Percentiles rank a stretch among this genome's conserved stretches.
phyloP scores from a whole-genome alignment of 1,140 invertebrate genomes.

The Aphelenchoides fujianensis region DNA sequence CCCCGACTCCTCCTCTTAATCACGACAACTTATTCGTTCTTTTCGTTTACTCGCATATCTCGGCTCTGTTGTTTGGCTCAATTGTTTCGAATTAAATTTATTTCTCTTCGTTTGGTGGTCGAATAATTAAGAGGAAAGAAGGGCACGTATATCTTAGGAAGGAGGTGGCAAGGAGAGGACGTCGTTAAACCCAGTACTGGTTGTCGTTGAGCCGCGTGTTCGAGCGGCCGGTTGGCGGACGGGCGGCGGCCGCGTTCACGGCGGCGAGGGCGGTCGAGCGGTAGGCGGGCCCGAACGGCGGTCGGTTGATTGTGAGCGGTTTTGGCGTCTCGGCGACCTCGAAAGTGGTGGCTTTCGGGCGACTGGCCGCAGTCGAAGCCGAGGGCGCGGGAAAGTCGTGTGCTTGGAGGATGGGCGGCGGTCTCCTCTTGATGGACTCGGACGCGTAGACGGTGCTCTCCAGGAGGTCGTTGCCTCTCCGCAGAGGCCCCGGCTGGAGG shows the following conservation, averaged over 20 bases:
- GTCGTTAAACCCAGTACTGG: slow-evolving; percentile 41
- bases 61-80: too few species aligned
- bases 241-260: background rate
- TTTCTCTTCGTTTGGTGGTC: too few species aligned
- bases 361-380: too few species aligned
- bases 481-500: slow-evolving; percentile 30
- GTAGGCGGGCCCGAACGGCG: slow-evolving; percentile 5
- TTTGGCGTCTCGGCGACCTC: background rate
- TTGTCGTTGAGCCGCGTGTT: slow-evolving; percentile 33
- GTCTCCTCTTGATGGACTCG: slow-evolving; percentile 18
- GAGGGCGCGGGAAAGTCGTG: slow-evolving; percentile 9
- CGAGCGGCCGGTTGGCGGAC: background rate
- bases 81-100: too few species aligned
- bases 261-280: slow-evolving; percentile 28
- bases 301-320: slow-evolving; percentile 8
- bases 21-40: too few species aligned
- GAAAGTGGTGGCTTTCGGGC: slow-evolving; percentile 17
- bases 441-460: slow-evolving; percentile 42
- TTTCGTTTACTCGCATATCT: too few species aligned
- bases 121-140: background rate
- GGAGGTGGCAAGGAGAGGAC: background rate
- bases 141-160: background rate
- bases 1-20: background rate
- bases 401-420: slow-evolving; percentile 13
- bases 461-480: slow-evolving; percentile 28